Conservation (phyloP, 2,797 vertebrate species). For the Chloroceryle inda region DNA sequence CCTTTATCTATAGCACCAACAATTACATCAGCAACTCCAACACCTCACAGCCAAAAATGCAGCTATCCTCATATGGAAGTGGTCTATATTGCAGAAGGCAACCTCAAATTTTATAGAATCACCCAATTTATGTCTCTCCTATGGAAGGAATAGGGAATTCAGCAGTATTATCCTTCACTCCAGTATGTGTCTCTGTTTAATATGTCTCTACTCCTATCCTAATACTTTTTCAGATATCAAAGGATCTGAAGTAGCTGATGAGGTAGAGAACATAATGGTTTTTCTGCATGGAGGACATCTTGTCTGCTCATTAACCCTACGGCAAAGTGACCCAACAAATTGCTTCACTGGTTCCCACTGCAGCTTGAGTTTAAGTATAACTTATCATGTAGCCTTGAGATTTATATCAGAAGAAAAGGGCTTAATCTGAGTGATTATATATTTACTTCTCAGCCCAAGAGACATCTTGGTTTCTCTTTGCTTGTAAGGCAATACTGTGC, state of each 20-base stretch:
- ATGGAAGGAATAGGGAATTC: neutral
- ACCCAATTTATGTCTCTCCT: neutral
- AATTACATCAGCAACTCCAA: neutral
- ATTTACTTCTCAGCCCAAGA: conserved; percentile 5
- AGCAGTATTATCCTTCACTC: neutral
- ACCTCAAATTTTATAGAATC: neutral
- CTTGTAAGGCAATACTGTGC: neutral
- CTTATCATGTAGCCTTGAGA: neutral
- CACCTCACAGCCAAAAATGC: neutral
- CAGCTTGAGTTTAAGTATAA: neutral
- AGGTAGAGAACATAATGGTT: neutral
- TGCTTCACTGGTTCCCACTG: neutral
- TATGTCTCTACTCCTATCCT: neutral
- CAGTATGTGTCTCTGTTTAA: neutral
- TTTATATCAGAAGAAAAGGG: neutral
- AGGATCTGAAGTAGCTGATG: neutral
- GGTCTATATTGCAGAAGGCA: neutral
- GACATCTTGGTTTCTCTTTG: neutral
- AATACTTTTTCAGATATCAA: neutral
- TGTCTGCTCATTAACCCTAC: neutral
- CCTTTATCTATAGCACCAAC: neutral
- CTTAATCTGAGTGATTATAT: neutral
- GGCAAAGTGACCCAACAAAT: neutral
- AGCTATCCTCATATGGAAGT: neutral
- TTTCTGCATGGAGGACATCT: neutral